A percentile compares a stretch with the other conserved stretches of the same genome.
These are phyloP conservation scores for Brachionus asplanchnoidis DNA, from an alignment of 1,140 invertebrate genomes.

Conservation along the genomic window DNA sequence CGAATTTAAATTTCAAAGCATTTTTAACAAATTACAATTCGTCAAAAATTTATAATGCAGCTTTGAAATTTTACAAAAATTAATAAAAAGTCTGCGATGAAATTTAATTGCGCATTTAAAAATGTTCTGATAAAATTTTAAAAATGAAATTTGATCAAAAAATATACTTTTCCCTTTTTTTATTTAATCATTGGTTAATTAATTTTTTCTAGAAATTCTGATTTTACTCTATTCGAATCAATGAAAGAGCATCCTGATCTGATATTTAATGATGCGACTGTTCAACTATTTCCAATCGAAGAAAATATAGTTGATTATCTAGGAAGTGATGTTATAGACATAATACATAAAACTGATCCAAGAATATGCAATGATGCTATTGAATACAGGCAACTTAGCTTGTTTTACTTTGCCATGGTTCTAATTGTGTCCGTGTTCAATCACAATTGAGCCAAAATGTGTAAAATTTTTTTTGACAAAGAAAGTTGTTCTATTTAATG, in stretches of 20 bases:
- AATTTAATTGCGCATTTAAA: too few relatives aligned
- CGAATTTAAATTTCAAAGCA: too few relatives aligned
- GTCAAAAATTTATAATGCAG: too few relatives aligned
- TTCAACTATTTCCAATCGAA: constrained; percentile 48
- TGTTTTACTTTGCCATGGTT: neutral
- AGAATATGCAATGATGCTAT: constrained; percentile 19
- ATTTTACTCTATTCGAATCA: constrained; percentile 56
- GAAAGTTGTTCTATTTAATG: neutral
- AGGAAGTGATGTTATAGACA: constrained; percentile 26
- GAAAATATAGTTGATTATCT: constrained; percentile 6
- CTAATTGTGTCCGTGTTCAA: neutral
- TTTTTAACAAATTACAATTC: too few relatives aligned
- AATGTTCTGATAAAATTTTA: too few relatives aligned
- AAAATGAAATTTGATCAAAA: too few relatives aligned
- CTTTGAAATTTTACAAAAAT: too few relatives aligned
- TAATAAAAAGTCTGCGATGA: too few relatives aligned
- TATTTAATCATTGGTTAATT: neutral
- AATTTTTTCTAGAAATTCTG: constrained; percentile 45
- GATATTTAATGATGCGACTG: constrained; percentile 54
- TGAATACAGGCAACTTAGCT: neutral
- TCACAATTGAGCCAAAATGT: neutral
- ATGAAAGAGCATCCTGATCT: constrained; percentile 53
- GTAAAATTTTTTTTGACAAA: neutral
- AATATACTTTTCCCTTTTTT: too few relatives aligned
- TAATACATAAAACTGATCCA: constrained; percentile 22